Percentiles rank a stretch among this genome's conserved stretches.
phyloP scores from a whole-genome alignment of 2,888 invertebrate species.

The Lepetodrilus schrolli region DNA sequence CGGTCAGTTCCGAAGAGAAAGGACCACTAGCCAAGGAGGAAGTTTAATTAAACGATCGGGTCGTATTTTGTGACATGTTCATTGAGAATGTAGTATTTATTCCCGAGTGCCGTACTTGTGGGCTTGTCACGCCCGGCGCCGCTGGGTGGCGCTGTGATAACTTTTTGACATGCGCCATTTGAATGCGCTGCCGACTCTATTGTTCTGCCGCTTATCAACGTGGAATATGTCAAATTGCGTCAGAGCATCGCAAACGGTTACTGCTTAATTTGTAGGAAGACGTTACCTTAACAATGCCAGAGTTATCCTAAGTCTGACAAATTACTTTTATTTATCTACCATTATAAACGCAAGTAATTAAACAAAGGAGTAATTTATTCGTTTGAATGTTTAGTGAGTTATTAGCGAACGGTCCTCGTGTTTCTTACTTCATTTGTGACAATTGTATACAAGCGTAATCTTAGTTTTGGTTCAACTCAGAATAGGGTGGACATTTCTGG shows the following conservation, averaged over 20 bases:
- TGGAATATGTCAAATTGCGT: background rate
- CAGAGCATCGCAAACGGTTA: background rate
- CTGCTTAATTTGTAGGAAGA: background rate
- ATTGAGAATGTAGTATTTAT: background rate
- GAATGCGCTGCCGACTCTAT: background rate
- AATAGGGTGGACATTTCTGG: too few relatives aligned
- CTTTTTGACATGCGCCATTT: conserved; percentile 26
- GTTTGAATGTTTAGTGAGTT: too few relatives aligned
- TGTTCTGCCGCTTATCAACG: background rate
- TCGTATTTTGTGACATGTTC: background rate
- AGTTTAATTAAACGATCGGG: conserved; percentile 16
- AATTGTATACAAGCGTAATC: too few relatives aligned
- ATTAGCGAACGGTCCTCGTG: too few relatives aligned
- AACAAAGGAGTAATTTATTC: too few relatives aligned
- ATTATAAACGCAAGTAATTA: too few relatives aligned
- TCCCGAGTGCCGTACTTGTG: conserved; percentile 12
- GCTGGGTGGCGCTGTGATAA: background rate
- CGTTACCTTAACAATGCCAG: too few relatives aligned
- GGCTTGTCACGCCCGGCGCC: conserved; percentile 7
- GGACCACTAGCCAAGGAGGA: background rate
- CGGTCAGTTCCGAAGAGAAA: background rate
- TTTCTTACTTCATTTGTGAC: too few relatives aligned
- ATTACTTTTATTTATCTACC: too few relatives aligned
- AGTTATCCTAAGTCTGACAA: too few relatives aligned
- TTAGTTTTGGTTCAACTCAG: too few relatives aligned